Evolutionary conservation across 2,888 invertebrate genomes (phyloP), one percentile per base, ranked within the genome.

Genomic region (Caenorhabditis doughertyi): DNA sequence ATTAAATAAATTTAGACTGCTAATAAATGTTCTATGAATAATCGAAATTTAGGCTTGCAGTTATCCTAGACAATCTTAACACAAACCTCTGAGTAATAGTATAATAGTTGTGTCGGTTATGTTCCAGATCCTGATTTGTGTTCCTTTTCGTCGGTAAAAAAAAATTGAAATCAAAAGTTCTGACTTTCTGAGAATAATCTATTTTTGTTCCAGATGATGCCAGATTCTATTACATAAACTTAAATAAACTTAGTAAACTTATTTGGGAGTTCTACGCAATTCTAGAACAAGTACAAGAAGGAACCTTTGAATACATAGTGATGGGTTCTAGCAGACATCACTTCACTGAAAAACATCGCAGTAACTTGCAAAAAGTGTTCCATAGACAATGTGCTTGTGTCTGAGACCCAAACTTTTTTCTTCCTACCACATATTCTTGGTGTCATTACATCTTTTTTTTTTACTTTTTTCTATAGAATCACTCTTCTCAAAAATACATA

Each of bases 291-390:
- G 9, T 7, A 35, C 5, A 5, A 3, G 3, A 47, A 18, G 18
- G 44, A 32, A 56, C 32, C 35, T 25, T 23, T 16, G 21, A 64
- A 44, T 18, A 25, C 0, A 27, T 39, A n/a, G 56, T 2, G 18
- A 9, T n/a, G 9, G 5, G 1, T 21, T 39, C 9, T 47, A 13
- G 7, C 56, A 65, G 47, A 74, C 74, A 74, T 74, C 74, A 74
- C 65, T 53, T 18, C n/a, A 21, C 7, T 21, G 29, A 47, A 32
- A 60, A 62, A 56, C 51, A 44, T 27, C 51, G 44, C n/a, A 42
- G 42, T 42, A 27, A 60, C 60, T 65, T 76, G 76, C 76, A 76
- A 76, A 76, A 76, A 76, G 67, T 60, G 76, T 76, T 76, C 60
- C 76, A 76, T 76, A 76, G 39, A 60, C 58, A 76, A 76, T 76